Evolutionary conservation across 2,888 invertebrate genomes (phyloP).

Genomic region (Electrophaes corylata): DNA sequence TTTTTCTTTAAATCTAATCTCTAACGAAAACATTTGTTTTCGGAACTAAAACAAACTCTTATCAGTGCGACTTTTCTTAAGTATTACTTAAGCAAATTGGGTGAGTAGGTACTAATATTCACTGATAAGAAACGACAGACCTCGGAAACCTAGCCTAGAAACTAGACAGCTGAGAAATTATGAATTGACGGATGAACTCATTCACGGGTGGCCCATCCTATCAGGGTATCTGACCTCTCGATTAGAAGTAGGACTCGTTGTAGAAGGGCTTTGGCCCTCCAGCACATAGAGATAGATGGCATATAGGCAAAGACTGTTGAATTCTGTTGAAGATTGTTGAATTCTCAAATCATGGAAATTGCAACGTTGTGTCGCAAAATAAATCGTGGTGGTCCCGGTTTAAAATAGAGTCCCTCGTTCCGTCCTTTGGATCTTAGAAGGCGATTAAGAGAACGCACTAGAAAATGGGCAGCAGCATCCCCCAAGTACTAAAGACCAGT

Average conservation of each 20-base stretch:
- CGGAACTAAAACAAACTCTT: too few relatives aligned
- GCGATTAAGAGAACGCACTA: too few relatives aligned
- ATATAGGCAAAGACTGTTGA: background rate
- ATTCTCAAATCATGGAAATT: background rate
- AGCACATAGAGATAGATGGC: too few relatives aligned
- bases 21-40: too few relatives aligned
- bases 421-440: too few relatives aligned
- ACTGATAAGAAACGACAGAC: slow-evolving; percentile 20
- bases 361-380: too few relatives aligned
- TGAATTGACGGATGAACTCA: background rate
- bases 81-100: slow-evolving; percentile 30
- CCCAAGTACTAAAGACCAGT: too few relatives aligned
- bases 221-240: background rate
- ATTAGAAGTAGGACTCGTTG: background rate
- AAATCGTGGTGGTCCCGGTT: too few relatives aligned
- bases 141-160: slow-evolving; percentile 17
- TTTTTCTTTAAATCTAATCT: too few relatives aligned
- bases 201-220: background rate
- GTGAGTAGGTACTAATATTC: slow-evolving; percentile 17
- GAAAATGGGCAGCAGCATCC: too few relatives aligned
- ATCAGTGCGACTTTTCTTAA: too few relatives aligned
- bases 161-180: slow-evolving; percentile 14
- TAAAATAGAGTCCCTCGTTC: too few relatives aligned
- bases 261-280: background rate
- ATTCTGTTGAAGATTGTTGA: background rate